Evolutionary conservation across 1,140 invertebrate species (phyloP).

Genomic region (Gryon sp.): DNA sequence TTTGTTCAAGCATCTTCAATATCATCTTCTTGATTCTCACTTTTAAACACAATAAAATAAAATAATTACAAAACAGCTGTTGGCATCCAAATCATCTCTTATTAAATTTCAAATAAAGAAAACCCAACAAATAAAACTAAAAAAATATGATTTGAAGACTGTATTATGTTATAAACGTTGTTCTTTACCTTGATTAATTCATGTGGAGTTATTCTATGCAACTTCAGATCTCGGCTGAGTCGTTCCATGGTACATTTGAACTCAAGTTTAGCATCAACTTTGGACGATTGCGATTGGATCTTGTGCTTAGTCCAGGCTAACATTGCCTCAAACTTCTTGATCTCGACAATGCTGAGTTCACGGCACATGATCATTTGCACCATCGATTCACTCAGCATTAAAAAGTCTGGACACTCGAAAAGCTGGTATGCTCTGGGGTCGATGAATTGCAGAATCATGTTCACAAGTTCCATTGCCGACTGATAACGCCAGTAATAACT

Average conservation of each 20-base stretch:
- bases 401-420: conserved; percentile 90
- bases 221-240: conserved; percentile 91
- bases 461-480: conserved; percentile 94
- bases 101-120: no score
- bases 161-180: no score
- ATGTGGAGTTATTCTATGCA: conserved; percentile 94
- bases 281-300: conserved; percentile 85
- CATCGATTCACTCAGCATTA: conserved; percentile 95
- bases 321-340: conserved; percentile 97
- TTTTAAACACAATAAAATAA: no score
- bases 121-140: no score
- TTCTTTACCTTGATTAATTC: conserved; percentile 94
- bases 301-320: conserved; percentile 92
- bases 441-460: conserved; percentile 95
- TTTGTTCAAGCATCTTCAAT: no score
- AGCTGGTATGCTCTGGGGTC: conserved; percentile 91
- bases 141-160: no score
- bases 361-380: conserved; percentile 96
- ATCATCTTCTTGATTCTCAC: no score
- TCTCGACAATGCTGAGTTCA: conserved; percentile 91
- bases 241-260: conserved; percentile 96
- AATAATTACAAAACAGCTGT: no score
- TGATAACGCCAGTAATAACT: conserved; percentile 98
- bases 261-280: conserved; percentile 91
- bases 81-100: no score